Conservation (phyloP, 2,888 invertebrate species). For the Chorisops tibialis region DNA sequence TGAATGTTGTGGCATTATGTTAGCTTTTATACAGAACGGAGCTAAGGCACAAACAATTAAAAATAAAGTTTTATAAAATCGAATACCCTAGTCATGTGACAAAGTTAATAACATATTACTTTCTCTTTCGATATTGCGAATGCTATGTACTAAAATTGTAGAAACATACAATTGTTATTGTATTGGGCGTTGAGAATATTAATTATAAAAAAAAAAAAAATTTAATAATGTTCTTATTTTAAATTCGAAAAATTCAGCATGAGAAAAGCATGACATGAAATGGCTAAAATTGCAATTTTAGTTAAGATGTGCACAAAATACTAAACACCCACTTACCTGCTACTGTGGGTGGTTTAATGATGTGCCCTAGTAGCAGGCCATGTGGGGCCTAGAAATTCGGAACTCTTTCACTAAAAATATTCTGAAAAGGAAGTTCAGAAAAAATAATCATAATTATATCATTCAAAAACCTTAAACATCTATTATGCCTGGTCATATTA, state of each 20-base stretch:
- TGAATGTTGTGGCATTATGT: slow-evolving; percentile 26
- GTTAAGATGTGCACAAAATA: slow-evolving; percentile 15
- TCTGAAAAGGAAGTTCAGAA: slow-evolving; percentile 17
- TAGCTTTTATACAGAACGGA: background rate
- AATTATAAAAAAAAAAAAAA: background rate
- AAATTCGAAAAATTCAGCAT: no score
- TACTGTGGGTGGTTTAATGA: slow-evolving; percentile 37
- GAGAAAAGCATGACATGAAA: background rate
- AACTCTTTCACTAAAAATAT: background rate
- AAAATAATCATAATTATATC: background rate
- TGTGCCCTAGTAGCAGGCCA: slow-evolving; percentile 39
- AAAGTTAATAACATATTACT: no score
- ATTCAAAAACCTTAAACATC: no score
- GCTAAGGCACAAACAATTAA: background rate
- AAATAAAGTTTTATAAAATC: slow-evolving; percentile 1
- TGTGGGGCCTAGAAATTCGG: slow-evolving; percentile 20
- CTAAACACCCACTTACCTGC: slow-evolving; percentile 38
- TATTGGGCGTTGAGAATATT: no score
- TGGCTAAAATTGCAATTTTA: background rate
- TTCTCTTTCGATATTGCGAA: no score
- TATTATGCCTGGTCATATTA: no score
- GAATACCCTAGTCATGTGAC: slow-evolving; percentile 19
- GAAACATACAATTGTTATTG: no score
- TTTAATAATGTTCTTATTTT: background rate
- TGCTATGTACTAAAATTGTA: no score